phyloP scores from a whole-genome alignment of 1,140 invertebrate genomes.

The Neuroterus valhalla region DNA sequence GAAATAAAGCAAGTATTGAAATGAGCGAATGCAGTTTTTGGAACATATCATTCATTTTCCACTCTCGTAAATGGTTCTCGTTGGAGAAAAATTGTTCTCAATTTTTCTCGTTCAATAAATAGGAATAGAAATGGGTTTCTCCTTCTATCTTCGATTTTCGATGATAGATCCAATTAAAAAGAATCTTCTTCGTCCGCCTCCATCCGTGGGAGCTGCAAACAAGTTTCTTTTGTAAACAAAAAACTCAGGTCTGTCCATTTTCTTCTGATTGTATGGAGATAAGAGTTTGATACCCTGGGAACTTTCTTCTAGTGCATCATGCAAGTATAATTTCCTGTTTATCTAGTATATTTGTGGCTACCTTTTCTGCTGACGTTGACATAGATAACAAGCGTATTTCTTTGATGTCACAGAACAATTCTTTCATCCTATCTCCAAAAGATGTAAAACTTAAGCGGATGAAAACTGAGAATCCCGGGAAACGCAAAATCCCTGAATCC shows the following conservation, averaged over 20 bases:
- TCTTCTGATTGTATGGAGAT: neutral
- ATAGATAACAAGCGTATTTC: neutral
- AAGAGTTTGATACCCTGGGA: neutral
- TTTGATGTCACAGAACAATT: neutral
- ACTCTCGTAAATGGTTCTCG: too few relatives aligned
- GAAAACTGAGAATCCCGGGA: neutral
- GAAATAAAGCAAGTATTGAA: neutral
- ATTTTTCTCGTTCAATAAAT: too few relatives aligned
- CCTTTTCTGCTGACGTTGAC: neutral
- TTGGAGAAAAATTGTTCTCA: too few relatives aligned
- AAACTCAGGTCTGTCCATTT: neutral
- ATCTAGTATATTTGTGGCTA: neutral
- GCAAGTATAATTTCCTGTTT: slow-evolving; percentile 1
- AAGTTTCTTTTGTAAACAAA: neutral
- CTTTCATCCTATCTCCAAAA: neutral
- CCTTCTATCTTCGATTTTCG: neutral
- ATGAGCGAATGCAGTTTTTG: neutral
- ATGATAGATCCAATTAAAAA: neutral
- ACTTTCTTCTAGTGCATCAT: neutral
- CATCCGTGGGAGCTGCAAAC: neutral
- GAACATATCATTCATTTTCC: too few relatives aligned
- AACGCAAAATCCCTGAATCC: slow-evolving; percentile 17
- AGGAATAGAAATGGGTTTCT: too few relatives aligned
- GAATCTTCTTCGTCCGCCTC: neutral
- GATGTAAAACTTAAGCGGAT: slow-evolving; percentile 30